Conservation (phyloP, 2,113 vertebrate species). For the Todiramphus chloris region DNA sequence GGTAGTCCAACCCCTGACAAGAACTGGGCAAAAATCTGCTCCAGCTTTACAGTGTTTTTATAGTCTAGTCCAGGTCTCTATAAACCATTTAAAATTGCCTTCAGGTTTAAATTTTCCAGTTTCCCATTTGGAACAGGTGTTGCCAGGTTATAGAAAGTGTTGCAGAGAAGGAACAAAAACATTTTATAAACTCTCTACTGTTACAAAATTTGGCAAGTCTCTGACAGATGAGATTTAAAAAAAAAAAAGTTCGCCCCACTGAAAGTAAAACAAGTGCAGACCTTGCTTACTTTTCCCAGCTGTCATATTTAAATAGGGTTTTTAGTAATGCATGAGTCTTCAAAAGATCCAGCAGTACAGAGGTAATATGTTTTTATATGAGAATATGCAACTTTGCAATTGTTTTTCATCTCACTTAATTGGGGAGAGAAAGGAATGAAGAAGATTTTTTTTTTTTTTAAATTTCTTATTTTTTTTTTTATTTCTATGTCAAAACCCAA, state of each 20-base stretch:
- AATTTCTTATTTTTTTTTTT: background rate
- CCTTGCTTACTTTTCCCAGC: constrained; percentile 18
- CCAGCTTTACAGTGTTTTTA: constrained; percentile 40
- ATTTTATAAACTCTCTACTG: background rate
- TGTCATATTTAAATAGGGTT: constrained; percentile 19
- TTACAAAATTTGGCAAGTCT: background rate
- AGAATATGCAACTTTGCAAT: background rate
- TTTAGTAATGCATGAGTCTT: background rate
- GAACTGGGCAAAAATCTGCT: constrained; percentile 1
- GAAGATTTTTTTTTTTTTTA: background rate
- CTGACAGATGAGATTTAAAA: background rate
- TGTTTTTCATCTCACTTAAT: background rate
- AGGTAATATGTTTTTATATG: background rate
- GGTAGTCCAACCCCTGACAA: background rate
- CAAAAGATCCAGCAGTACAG: background rate
- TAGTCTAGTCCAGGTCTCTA: constrained; percentile 56
- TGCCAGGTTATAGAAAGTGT: constrained; percentile 40
- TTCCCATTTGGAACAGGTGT: constrained; percentile 50
- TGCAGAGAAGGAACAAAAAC: constrained; percentile 35
- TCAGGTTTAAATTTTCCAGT: constrained; percentile 33
- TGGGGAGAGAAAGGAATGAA: background rate
- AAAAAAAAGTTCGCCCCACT: background rate
- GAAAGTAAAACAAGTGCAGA: constrained; percentile 2
- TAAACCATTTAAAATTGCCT: constrained; percentile 53
- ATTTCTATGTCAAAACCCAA: background rate